These are phyloP conservation scores for Botia almorhae DNA, from an alignment of 2,797 vertebrate genomes.

Conservation along the genomic window DNA sequence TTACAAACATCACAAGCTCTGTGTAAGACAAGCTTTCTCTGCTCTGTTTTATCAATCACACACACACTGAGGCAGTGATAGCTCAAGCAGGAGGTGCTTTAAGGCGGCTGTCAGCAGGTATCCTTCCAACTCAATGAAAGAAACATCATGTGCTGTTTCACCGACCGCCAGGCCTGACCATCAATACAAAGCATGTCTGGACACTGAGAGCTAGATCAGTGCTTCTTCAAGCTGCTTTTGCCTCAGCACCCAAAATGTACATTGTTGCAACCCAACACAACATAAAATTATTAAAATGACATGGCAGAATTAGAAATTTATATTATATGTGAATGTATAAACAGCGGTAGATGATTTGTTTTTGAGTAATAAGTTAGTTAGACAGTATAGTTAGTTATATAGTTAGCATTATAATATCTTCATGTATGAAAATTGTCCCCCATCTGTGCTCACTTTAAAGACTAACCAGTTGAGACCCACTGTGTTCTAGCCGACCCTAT, in stretches of 20 bases:
- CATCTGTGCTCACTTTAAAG: neutral
- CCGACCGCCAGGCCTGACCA: slow-evolving; percentile 55
- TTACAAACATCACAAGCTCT: slow-evolving; percentile 47
- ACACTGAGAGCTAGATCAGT: neutral
- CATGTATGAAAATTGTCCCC: neutral
- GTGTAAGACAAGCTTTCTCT: slow-evolving; percentile 45
- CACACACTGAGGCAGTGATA: slow-evolving; percentile 70
- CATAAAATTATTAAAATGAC: neutral
- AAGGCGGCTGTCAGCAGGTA: slow-evolving; percentile 46
- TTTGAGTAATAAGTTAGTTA: no score
- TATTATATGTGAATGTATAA: no score
- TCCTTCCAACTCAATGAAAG: slow-evolving; percentile 57
- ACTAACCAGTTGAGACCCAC: neutral
- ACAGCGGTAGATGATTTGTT: no score
- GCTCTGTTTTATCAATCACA: slow-evolving; percentile 49
- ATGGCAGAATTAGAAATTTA: no score
- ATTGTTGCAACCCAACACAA: neutral
- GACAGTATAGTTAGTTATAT: neutral
- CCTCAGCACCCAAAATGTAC: neutral
- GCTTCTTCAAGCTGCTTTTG: neutral
- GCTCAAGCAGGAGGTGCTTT: slow-evolving; percentile 52
- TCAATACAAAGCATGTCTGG: slow-evolving; percentile 48
- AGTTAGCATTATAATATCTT: neutral
- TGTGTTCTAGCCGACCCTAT: neutral
- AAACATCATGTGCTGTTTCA: slow-evolving; percentile 50